Percentiles rank a stretch among this genome's conserved stretches.
These are phyloP conservation scores for Drosophila multiciliata DNA, from an alignment of 2,888 invertebrate species.

Conservation along the genomic window DNA sequence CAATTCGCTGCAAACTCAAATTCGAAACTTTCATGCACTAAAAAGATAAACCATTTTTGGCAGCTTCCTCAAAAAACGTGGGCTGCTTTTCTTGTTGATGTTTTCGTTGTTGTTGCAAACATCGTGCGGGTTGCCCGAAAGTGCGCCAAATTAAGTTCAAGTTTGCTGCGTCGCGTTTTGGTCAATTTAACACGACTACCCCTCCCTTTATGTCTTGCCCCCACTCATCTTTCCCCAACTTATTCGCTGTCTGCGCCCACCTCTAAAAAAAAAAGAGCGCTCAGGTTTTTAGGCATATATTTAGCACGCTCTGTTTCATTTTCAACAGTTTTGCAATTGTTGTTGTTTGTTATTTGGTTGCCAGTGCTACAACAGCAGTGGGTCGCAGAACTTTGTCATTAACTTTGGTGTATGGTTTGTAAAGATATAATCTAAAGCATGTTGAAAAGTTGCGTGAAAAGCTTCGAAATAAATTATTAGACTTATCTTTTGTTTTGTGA, in stretches of 20 bases:
- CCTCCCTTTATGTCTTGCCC: neutral
- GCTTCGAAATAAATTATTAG: neutral
- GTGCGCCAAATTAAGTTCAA: slow-evolving; percentile 63
- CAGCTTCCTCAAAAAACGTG: slow-evolving; percentile 22
- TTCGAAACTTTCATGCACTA: slow-evolving; percentile 11
- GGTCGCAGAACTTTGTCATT: slow-evolving; percentile 37
- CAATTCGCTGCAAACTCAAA: slow-evolving; percentile 12
- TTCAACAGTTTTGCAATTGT: slow-evolving; percentile 41
- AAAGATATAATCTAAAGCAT: slow-evolving; percentile 8
- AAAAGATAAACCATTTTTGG: slow-evolving; percentile 41
- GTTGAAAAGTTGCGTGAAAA: slow-evolving; percentile 1
- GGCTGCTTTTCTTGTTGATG: neutral
- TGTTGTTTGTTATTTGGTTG: slow-evolving; percentile 6
- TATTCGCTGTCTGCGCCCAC: slow-evolving; percentile 30
- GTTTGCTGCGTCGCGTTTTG: slow-evolving; percentile 68
- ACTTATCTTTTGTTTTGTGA: neutral
- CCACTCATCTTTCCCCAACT: neutral
- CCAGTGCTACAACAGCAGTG: slow-evolving; percentile 21
- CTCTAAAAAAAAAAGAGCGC: slow-evolving; percentile 34
- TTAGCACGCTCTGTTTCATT: slow-evolving; percentile 61
- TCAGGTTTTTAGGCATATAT: slow-evolving; percentile 61
- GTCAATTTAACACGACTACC: slow-evolving; percentile 67
- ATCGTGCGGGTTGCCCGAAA: slow-evolving; percentile 51
- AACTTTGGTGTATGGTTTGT: slow-evolving; percentile 8
- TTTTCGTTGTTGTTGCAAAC: slow-evolving; percentile 9